Conservation (phyloP, 2,113 vertebrate genomes). For the Aspidoscelis tigris region DNA sequence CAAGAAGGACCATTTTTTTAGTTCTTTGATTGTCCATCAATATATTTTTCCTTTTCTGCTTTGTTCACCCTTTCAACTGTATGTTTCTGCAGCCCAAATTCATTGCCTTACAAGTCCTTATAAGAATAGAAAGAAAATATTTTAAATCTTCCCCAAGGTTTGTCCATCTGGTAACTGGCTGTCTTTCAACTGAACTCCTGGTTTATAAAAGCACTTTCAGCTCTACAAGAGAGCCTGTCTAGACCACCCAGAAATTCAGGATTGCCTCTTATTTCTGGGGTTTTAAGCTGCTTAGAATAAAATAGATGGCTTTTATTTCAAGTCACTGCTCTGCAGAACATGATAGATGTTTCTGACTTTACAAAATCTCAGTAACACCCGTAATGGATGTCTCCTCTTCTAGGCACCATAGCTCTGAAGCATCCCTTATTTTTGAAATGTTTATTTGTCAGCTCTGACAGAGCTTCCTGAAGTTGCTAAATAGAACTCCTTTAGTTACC, state of each 20-base stretch:
- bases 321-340: background rate
- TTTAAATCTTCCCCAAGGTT: background rate
- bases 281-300: background rate
- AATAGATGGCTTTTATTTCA: background rate
- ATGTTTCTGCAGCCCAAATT: background rate
- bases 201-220: background rate
- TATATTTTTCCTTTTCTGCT: background rate
- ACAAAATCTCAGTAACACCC: background rate
- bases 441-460: background rate
- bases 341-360: conserved; percentile 6
- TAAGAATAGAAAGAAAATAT: background rate
- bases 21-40: background rate
- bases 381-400: conserved; percentile 7
- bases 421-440: conserved; percentile 4
- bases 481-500: background rate
- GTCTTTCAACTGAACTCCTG: background rate
- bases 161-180: background rate
- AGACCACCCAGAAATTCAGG: background rate
- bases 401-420: background rate
- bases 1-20: background rate
- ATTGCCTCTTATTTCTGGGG: background rate
- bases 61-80: background rate
- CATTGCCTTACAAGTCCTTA: background rate
- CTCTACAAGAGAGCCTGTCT: background rate
- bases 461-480: background rate